phyloP scores from a whole-genome alignment of 2,113 vertebrate genomes.

The Corythornis cristatus region DNA sequence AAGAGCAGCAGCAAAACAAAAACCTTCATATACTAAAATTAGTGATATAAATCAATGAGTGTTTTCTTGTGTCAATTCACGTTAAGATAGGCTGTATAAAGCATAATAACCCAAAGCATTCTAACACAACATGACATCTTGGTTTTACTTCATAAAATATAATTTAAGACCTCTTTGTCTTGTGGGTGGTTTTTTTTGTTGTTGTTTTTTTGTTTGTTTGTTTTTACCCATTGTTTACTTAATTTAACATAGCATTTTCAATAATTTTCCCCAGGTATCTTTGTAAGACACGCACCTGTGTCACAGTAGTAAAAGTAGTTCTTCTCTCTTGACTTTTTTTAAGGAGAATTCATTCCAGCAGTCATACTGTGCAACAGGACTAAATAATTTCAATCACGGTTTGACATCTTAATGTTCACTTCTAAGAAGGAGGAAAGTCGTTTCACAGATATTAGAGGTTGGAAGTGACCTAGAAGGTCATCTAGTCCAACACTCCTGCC shows the following conservation, averaged over 20 bases:
- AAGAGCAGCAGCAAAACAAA: slow-evolving; percentile 4
- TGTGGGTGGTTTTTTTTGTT: no score
- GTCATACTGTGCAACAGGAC: not conserved
- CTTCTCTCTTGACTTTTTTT: not conserved
- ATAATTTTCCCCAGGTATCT: not conserved
- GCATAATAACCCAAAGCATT: slow-evolving; percentile 45
- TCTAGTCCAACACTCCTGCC: no score
- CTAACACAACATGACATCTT: slow-evolving; percentile 37
- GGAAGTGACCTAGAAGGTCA: no score
- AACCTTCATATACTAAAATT: slow-evolving; percentile 64
- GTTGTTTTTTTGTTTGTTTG: not conserved
- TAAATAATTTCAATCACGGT: not conserved
- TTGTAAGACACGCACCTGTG: not conserved
- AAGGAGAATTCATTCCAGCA: not conserved
- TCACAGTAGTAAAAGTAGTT: not conserved
- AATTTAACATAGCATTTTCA: not conserved
- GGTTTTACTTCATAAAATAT: no score
- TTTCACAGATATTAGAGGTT: no score
- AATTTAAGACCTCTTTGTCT: no score
- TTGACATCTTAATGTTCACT: not conserved
- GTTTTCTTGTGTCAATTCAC: slow-evolving; percentile 74
- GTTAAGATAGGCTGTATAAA: slow-evolving; percentile 65
- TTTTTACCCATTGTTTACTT: not conserved
- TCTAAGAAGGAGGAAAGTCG: not conserved
- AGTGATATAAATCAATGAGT: slow-evolving; percentile 72